Percentiles rank a stretch among this genome's conserved stretches.
Conservation (phyloP, 2,797 vertebrate genomes). For the Graptemys geographica region DNA sequence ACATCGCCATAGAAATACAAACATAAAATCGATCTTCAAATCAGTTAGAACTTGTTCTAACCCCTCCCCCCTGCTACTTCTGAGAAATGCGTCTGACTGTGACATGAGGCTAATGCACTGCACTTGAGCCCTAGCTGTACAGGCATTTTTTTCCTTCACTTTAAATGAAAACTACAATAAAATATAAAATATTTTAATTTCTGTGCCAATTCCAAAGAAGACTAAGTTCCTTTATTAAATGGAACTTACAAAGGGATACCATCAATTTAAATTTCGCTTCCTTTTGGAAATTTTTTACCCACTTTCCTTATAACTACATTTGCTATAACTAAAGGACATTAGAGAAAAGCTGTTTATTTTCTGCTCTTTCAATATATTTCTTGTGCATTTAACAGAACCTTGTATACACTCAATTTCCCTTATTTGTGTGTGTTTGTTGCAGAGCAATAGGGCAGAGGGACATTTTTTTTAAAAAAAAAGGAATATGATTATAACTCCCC, state of each 20-base stretch:
- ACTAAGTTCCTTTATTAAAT: no score
- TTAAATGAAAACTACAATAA: neutral
- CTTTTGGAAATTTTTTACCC: no score
- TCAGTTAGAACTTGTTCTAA: neutral
- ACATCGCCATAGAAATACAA: neutral
- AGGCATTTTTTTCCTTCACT: neutral
- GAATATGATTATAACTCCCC: neutral
- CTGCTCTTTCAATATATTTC: no score
- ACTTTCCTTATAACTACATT: no score
- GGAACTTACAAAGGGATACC: no score
- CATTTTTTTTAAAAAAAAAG: neutral
- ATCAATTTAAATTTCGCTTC: no score
- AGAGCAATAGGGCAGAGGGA: neutral
- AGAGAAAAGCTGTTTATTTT: no score
- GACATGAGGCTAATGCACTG: neutral
- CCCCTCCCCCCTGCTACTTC: neutral
- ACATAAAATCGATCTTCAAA: neutral
- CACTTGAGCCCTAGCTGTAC: neutral
- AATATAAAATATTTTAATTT: no score
- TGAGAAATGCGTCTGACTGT: neutral
- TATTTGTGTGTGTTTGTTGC: neutral
- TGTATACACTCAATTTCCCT: neutral
- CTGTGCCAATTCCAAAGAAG: no score
- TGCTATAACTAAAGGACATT: no score
- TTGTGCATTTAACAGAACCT: neutral